Evolutionary conservation across 2,113 vertebrate genomes (phyloP).

Genomic region (Isurus oxyrinchus): DNA sequence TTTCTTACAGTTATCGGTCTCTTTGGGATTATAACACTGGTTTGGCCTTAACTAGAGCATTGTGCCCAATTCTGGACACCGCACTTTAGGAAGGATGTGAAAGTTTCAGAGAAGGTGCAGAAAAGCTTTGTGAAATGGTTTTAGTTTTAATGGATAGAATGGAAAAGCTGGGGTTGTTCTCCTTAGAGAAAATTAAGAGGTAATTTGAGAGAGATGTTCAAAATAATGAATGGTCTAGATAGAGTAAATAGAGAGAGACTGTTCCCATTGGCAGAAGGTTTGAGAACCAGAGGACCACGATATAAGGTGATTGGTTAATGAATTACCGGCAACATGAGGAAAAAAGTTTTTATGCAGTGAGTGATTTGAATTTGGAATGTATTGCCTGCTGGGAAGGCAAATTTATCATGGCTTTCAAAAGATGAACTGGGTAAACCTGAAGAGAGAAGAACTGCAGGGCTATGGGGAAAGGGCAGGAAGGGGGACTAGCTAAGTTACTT

Average conservation of each 20-base stretch:
- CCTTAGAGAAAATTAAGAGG: not conserved
- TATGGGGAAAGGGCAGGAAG: not conserved
- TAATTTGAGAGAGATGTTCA: not conserved
- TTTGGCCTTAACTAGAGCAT: not conserved
- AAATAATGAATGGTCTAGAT: not conserved
- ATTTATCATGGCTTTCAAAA: not conserved
- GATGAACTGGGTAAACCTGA: not conserved
- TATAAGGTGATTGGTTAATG: not conserved
- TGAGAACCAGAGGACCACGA: no score
- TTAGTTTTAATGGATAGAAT: not conserved
- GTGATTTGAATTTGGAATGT: not conserved
- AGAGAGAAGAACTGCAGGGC: not conserved
- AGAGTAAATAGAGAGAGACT: not conserved
- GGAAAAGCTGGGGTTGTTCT: not conserved
- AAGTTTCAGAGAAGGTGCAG: not conserved
- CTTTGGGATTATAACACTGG: not conserved
- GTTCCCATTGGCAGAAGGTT: not conserved
- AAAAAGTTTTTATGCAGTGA: not conserved
- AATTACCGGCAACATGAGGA: not conserved
- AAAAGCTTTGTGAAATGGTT: not conserved
- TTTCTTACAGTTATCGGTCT: not conserved
- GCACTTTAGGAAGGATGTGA: not conserved
- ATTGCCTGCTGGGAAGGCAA: not conserved
- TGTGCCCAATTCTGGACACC: not conserved
- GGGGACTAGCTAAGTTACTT: not conserved